Evolutionary conservation across 2,797 vertebrate genomes (phyloP), one percentile per base, ranked within the genome.

Genomic region (Spondyliosoma cantharus): DNA sequence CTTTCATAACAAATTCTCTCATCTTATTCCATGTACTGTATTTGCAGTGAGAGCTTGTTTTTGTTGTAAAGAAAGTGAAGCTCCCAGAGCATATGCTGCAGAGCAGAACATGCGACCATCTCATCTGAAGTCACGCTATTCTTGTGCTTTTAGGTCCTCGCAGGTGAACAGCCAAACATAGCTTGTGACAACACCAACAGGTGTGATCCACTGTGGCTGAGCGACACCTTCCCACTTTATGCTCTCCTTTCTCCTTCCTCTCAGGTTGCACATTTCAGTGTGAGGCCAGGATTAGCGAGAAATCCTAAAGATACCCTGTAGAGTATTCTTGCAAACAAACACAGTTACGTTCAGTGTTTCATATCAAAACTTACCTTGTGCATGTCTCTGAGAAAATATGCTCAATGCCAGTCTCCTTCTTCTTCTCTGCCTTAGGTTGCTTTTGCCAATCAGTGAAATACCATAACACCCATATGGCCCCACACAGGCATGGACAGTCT

Each of bases 251-350:
- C 32, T 54, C 48, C 24, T 49, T 7, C 19, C 61, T 65, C 24
- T 46, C 57, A 43, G 48, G 45, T n/a, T 50, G 65, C 20, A 54
- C 52, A 19, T 46, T 76, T 64, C 69, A 54, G 63, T 27, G 17
- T 60, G 78, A 69, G 69, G 58, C 62, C 32, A 16, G 50, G 4
- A 8, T 54, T 16, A 24, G 45, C 37, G 64, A 73, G 58, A 69
- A 80, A 78, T 59, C 24, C 14, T 57, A 20, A 32, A 61, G 29
- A 32, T 25, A 15, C 53, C 74, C 71, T 29, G 71, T n/a, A 4
- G 58, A 56, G 57, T 54, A 68, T 59, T 48, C 53, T 43, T 32
- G 62, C 50, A 80, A 80, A 73, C 73, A 65, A 73, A 76, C 72
- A 71, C 45, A 60, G 70, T 45, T 14, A 45, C 22, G 15, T 3